A percentile compares a stretch with the other conserved stretches of the same genome.
Conservation (phyloP, 2,888 invertebrate species). For the Panzeria rudis region DNA sequence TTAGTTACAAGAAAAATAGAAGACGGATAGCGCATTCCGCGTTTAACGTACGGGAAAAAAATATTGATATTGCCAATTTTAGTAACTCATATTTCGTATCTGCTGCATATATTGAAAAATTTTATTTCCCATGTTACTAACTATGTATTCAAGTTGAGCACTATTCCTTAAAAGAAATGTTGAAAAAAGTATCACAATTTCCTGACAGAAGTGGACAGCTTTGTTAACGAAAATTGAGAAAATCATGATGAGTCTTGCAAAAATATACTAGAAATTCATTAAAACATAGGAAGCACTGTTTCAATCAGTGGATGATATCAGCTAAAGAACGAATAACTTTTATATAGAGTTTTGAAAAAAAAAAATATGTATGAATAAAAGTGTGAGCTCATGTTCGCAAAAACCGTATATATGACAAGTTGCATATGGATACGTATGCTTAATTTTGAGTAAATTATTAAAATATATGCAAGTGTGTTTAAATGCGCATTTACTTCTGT, state of each 20-base stretch:
- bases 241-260: neutral
- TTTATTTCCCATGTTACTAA: too few species aligned
- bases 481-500: neutral
- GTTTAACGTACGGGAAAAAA: too few species aligned
- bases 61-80: too few species aligned
- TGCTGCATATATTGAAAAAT: too few species aligned
- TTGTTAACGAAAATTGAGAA: too few species aligned
- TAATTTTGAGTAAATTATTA: conserved; percentile 54
- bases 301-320: conserved; percentile 39
- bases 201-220: too few species aligned
- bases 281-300: conserved; percentile 11
- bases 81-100: too few species aligned
- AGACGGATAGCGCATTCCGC: too few species aligned
- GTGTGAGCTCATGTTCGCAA: neutral
- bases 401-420: conserved; percentile 34
- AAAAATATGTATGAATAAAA: neutral
- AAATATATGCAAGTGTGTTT: conserved; percentile 18
- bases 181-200: too few species aligned
- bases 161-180: too few species aligned
- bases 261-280: neutral
- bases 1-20: too few species aligned
- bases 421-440: conserved; percentile 17
- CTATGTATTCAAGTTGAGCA: too few species aligned
- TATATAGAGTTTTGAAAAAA: neutral
- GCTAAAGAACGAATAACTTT: conserved; percentile 17